phyloP scores from a whole-genome alignment of 1,140 invertebrate genomes.

The Adoxophyes honmai region DNA sequence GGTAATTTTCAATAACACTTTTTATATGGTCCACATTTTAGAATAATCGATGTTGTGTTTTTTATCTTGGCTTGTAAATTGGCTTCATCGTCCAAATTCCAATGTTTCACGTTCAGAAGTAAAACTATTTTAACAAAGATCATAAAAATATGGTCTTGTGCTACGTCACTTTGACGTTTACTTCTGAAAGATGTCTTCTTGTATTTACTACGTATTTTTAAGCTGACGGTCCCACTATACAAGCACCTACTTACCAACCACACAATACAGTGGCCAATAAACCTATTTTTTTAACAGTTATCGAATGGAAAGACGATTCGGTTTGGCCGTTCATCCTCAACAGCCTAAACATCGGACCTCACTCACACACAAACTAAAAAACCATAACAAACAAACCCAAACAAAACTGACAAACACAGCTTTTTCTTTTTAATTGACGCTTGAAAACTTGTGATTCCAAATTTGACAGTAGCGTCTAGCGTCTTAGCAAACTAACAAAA shows the following conservation, averaged over 20 bases:
- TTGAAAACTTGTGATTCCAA: conserved; percentile 15
- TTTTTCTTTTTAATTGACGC: conserved; percentile 14
- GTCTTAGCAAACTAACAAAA: not conserved
- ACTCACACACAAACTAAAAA: conserved; percentile 9
- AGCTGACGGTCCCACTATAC: not conserved
- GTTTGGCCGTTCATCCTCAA: conserved; percentile 6
- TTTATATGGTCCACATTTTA: not conserved
- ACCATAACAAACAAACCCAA: not conserved
- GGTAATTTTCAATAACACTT: not conserved
- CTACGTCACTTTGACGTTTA: not conserved
- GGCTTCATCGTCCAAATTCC: not conserved
- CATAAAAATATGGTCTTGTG: no score
- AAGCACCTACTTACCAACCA: conserved; percentile 3
- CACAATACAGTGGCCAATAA: not conserved
- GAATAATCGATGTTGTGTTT: not conserved
- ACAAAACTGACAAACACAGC: conserved; percentile 10
- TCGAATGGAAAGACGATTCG: conserved; percentile 2
- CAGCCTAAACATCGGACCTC: conserved; percentile 1
- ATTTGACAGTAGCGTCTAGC: conserved; percentile 14
- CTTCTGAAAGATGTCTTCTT: not conserved
- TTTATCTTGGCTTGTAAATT: not conserved
- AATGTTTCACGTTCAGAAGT: not conserved
- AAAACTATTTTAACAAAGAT: not conserved
- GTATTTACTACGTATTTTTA: not conserved
- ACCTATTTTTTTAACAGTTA: not conserved